A percentile compares a stretch with the other conserved stretches of the same genome.
phyloP scores from a whole-genome alignment of 1,140 invertebrate genomes.

The Lithobius niger region DNA sequence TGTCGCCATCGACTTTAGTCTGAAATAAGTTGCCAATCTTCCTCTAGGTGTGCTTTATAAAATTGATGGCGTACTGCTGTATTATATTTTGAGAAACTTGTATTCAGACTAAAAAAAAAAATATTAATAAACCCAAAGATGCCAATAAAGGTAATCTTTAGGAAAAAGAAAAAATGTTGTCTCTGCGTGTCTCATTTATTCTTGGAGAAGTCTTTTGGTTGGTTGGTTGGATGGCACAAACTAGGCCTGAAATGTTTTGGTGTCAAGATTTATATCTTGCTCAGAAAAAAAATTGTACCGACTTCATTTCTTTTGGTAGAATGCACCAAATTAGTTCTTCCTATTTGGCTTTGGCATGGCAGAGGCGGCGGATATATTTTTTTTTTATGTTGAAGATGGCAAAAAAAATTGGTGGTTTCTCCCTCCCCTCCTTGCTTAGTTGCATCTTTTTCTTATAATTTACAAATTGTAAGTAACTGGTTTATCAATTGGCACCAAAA shows the following conservation, averaged over 20 bases:
- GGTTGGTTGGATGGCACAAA: slow-evolving; percentile 45
- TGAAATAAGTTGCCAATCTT: no score
- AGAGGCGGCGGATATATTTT: slow-evolving; percentile 24
- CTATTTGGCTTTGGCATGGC: slow-evolving; percentile 38
- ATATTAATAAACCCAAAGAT: not conserved
- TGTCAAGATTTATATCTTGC: slow-evolving; percentile 26
- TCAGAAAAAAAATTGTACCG: no score
- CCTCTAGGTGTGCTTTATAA: no score
- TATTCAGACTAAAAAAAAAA: not conserved
- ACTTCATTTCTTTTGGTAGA: slow-evolving; percentile 21
- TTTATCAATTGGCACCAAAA: slow-evolving; percentile 49
- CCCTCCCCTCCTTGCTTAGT: not conserved
- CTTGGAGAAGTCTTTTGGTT: slow-evolving; percentile 31
- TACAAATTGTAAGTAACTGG: not conserved
- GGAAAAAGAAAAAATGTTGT: slow-evolving; percentile 13
- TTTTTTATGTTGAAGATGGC: not conserved
- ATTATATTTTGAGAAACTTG: not conserved
- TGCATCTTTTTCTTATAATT: not conserved
- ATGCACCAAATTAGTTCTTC: not conserved
- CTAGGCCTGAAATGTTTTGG: slow-evolving; percentile 30
- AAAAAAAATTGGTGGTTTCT: not conserved
- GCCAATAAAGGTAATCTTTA: not conserved
- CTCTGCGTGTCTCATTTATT: slow-evolving; percentile 21
- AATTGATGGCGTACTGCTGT: not conserved
- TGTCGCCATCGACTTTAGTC: no score